Evolutionary conservation across 2,888 invertebrate species (phyloP).

Genomic region (Portevinia maculata): DNA sequence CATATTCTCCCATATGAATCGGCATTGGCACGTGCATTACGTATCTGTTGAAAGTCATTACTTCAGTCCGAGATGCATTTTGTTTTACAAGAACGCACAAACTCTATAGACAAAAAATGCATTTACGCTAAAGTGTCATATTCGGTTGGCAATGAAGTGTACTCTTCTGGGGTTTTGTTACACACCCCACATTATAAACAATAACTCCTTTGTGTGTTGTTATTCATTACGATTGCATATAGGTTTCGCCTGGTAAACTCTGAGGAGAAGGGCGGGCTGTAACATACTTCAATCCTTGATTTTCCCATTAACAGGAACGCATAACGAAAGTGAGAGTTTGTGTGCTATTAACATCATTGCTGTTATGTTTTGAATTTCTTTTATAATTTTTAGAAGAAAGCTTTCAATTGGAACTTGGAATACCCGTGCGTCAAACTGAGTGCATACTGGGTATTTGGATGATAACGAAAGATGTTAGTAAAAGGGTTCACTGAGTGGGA

Average conservation of each 20-base stretch:
- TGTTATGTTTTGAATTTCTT: slow-evolving; percentile 30
- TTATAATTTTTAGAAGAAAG: slow-evolving; percentile 43
- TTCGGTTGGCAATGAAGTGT: slow-evolving; percentile 58
- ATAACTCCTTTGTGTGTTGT: slow-evolving; percentile 67
- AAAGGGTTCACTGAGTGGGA: slow-evolving; percentile 1
- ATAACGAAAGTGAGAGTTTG: slow-evolving; percentile 69
- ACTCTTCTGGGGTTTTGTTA: slow-evolving; percentile 63
- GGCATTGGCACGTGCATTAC: slow-evolving; percentile 36
- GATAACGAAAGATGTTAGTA: slow-evolving; percentile 8
- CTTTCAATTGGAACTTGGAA: slow-evolving; percentile 56
- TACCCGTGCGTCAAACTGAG: slow-evolving; percentile 26
- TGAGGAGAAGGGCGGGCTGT: slow-evolving; percentile 13
- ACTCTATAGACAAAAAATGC: slow-evolving; percentile 54
- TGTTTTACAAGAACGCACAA: slow-evolving; percentile 44
- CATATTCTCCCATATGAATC: slow-evolving; percentile 20
- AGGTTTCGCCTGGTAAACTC: slow-evolving; percentile 21
- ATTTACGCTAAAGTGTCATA: slow-evolving; percentile 66
- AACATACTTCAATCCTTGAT: slow-evolving; percentile 45
- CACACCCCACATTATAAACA: slow-evolving; percentile 63
- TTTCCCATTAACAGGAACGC: slow-evolving; percentile 60
- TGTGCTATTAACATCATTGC: slow-evolving; percentile 62
- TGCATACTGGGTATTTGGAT: slow-evolving; percentile 30
- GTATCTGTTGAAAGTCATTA: slow-evolving; percentile 30
- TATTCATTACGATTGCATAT: slow-evolving; percentile 65
- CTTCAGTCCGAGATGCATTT: slow-evolving; percentile 51